These are phyloP conservation scores for Drosophila nasuta DNA, from an alignment of 1,140 invertebrate genomes.

Conservation along the genomic window DNA sequence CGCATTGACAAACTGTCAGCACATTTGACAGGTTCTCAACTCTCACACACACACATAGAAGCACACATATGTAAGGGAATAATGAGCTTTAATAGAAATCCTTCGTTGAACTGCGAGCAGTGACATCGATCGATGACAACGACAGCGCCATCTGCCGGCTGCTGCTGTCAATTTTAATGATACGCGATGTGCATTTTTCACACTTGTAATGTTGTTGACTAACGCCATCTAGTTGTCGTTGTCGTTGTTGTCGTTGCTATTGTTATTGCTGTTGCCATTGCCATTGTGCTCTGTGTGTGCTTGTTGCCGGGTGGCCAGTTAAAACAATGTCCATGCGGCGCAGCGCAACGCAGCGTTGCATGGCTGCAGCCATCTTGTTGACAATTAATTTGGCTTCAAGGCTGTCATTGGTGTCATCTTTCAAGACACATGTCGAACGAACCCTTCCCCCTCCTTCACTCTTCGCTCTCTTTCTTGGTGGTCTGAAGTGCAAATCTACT, in stretches of 20 bases:
- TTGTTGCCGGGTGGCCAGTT: constrained; percentile 16
- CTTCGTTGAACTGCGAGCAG: constrained; percentile 8
- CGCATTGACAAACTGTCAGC: constrained; percentile 64
- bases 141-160: constrained; percentile 66
- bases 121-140: constrained; percentile 55
- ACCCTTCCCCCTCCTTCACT: no score
- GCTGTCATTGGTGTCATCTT: constrained; percentile 62
- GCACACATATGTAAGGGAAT: not conserved
- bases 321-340: constrained; percentile 56
- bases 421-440: constrained; percentile 45
- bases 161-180: constrained; percentile 76
- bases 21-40: constrained; percentile 53
- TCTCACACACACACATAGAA: constrained; percentile 17
- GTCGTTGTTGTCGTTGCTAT: no score
- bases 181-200: constrained; percentile 52
- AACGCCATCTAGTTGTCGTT: constrained; percentile 1
- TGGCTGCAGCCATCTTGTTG: constrained; percentile 69
- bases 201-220: constrained; percentile 49
- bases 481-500: constrained; percentile 11
- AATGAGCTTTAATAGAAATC: constrained; percentile 17
- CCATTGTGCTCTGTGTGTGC: not conserved
- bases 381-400: constrained; percentile 75
- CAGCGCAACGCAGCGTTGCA: constrained; percentile 39
- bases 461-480: not conserved
- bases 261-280: not conserved